Conservation (phyloP, 2,113 vertebrate species). For the Upupa epops region DNA sequence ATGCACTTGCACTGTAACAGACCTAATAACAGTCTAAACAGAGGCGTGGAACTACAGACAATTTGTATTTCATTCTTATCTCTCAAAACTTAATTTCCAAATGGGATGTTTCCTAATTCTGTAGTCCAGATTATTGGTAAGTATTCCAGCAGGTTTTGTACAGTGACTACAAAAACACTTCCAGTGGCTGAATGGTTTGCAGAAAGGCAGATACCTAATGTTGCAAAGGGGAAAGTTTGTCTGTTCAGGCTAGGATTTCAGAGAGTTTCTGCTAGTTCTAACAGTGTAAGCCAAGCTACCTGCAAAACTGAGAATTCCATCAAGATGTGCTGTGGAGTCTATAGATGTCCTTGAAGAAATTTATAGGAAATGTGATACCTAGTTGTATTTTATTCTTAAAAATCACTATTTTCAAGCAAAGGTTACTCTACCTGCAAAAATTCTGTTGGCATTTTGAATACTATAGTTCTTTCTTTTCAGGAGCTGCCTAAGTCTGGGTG, state of each 20-base stretch:
- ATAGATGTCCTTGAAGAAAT: background rate
- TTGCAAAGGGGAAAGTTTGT: background rate
- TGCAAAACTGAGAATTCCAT: background rate
- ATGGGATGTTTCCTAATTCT: conserved; percentile 25
- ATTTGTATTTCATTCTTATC: conserved; percentile 8
- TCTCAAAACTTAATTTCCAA: conserved; percentile 29
- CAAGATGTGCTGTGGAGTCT: background rate
- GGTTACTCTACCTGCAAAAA: background rate
- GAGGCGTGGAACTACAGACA: background rate
- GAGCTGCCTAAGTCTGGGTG: background rate
- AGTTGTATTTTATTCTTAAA: background rate
- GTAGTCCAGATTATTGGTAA: background rate
- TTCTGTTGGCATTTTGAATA: background rate
- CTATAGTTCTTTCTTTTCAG: background rate
- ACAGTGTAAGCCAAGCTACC: background rate
- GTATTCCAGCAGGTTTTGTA: background rate
- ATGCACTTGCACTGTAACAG: background rate
- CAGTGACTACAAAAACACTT: background rate
- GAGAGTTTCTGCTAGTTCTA: background rate
- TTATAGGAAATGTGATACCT: background rate
- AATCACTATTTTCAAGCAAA: background rate
- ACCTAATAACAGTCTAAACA: background rate
- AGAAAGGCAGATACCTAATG: background rate
- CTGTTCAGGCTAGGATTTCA: background rate
- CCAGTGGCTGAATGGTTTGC: background rate